These are phyloP conservation scores for Lasioglossum villosulum DNA, from an alignment of 2,888 invertebrate species.

Conservation along the genomic window DNA sequence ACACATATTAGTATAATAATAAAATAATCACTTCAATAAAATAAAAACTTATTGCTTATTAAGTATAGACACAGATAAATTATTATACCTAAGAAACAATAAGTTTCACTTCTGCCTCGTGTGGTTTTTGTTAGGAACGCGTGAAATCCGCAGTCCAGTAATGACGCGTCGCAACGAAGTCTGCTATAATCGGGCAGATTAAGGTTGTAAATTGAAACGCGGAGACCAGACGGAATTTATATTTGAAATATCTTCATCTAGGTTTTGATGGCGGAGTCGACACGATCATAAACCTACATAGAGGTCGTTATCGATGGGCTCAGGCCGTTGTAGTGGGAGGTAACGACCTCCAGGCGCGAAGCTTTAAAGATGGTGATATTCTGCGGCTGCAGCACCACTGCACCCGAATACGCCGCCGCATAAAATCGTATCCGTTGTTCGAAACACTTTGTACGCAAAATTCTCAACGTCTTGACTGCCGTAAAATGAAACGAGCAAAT, in stretches of 20 bases:
- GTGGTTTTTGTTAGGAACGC: too few relatives aligned
- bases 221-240: background rate
- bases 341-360: slow-evolving; percentile 12
- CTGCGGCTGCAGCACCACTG: too few relatives aligned
- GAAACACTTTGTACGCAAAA: slow-evolving; percentile 16
- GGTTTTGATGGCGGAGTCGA: background rate
- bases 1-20: too few relatives aligned
- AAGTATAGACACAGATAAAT: too few relatives aligned
- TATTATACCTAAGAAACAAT: too few relatives aligned
- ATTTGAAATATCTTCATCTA: background rate
- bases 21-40: too few relatives aligned
- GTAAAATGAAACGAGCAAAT: slow-evolving; percentile 9
- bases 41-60: too few relatives aligned
- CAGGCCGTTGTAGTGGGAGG: background rate
- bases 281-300: background rate
- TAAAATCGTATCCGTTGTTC: background rate
- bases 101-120: too few relatives aligned
- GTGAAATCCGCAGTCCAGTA: too few relatives aligned
- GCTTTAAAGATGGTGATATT: slow-evolving; percentile 15
- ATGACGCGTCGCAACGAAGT: background rate
- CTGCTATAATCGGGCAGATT: background rate
- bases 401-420: background rate
- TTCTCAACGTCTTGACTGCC: slow-evolving; percentile 19
- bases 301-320: slow-evolving; percentile 7
- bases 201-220: background rate